Percentiles rank a stretch among this genome's conserved stretches.
Evolutionary conservation across 53 echinoderm and acorn worm genomes (phyloP).

Genomic region (Glandiceps talaboti): DNA sequence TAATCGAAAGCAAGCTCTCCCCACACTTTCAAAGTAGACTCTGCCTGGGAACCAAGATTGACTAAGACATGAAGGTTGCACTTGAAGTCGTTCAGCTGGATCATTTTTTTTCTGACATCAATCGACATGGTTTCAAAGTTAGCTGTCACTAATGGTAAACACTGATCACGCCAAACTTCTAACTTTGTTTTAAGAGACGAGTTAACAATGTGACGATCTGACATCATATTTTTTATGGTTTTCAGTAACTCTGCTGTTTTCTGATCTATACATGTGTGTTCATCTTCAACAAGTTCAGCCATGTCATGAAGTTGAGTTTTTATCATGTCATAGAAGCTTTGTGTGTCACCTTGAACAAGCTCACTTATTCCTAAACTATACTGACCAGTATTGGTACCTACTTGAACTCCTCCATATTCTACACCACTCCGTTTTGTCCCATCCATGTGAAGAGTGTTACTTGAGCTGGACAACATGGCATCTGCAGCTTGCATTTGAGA

Average conservation of each 20-base stretch:
- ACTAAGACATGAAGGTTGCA: not conserved
- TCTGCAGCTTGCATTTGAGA: not conserved
- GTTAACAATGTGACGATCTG: not conserved
- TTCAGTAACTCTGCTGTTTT: not conserved
- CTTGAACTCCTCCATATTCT: not conserved
- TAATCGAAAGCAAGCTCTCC: not conserved
- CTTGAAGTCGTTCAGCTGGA: not conserved
- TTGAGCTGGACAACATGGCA: not conserved
- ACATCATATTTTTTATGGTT: not conserved
- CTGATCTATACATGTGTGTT: not conserved
- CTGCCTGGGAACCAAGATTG: not conserved
- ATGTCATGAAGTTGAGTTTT: not conserved
- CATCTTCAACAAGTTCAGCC: not conserved
- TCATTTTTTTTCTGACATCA: not conserved
- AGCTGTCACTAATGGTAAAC: not conserved
- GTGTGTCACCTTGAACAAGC: not conserved
- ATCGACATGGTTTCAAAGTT: not conserved
- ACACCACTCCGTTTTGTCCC: not conserved
- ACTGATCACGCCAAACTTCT: not conserved
- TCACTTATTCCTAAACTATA: not conserved
- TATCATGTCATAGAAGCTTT: not conserved
- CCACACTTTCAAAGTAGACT: not conserved
- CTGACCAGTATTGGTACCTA: not conserved
- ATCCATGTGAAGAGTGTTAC: not conserved
- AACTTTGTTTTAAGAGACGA: not conserved